Conservation (phyloP, 2,888 invertebrate species). For the Serripes groenlandicus region DNA sequence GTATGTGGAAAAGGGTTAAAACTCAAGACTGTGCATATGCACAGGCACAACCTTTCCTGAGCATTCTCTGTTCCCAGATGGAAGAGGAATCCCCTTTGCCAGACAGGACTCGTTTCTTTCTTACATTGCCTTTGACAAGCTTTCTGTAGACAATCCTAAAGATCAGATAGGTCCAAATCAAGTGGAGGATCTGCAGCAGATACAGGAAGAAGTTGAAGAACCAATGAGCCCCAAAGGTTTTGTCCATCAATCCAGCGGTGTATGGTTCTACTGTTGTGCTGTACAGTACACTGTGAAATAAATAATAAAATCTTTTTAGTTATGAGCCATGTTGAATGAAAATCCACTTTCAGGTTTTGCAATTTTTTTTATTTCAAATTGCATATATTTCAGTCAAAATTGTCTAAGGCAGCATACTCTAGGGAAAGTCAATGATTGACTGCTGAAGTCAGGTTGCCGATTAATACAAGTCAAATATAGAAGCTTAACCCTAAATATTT, state of each 20-base stretch:
- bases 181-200: slow-evolving; percentile 80
- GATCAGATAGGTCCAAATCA: slow-evolving; percentile 88
- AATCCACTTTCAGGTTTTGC: neutral
- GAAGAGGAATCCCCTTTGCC: neutral
- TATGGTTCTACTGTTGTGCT: slow-evolving; percentile 64
- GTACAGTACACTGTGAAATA: slow-evolving; percentile 68
- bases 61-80: neutral
- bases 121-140: slow-evolving; percentile 73
- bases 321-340: too few relatives aligned
- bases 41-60: neutral
- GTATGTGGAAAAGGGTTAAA: too few relatives aligned
- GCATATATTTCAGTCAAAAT: too few relatives aligned
- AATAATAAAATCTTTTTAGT: too few relatives aligned
- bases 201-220: slow-evolving; percentile 81
- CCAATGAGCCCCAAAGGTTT: slow-evolving; percentile 70
- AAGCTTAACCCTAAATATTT: too few relatives aligned
- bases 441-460: too few relatives aligned
- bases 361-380: too few relatives aligned
- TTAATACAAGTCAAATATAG: too few relatives aligned
- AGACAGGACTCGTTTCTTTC: slow-evolving; percentile 17
- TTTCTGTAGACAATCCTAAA: slow-evolving; percentile 91
- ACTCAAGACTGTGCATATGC: neutral
- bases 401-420: too few relatives aligned
- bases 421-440: too few relatives aligned
- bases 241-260: slow-evolving; percentile 38